Base-by-base conservation (phyloP, 2,797 vertebrate species). In the Myoxocephalus aenaeus region DNA sequence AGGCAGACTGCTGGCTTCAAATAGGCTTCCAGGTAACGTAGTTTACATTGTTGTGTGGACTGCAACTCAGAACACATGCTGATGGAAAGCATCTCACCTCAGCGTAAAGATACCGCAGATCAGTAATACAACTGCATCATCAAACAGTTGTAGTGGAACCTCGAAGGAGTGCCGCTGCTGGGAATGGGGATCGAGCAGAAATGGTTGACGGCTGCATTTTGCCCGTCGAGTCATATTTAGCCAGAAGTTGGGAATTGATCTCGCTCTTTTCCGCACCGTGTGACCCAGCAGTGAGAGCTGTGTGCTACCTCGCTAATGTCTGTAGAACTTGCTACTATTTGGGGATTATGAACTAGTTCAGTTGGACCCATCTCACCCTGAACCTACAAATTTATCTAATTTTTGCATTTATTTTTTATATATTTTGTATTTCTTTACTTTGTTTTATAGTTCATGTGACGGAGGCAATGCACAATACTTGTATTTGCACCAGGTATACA, bases 201-300 rank as follows among this genome's bases (percentile, higher is more conserved):
- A 62, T 56, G 50, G 36, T 71, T 86, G 79, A 88, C 73, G 53
- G 69, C 73, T 54, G n/a, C 40, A 6, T 87, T 84, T 66, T 50
- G 42, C 81, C 63, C 61, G 73, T 79, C 27, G 73, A 80, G 68
- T 73, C 78, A 74, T 80, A 77, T 90, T 89, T 66, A 86, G 57
- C 75, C 48, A 63, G 80, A 80, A 70, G 75, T 83, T 77, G 82
- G 77, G 80, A 84, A 36, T 80, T 73, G 90, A 90, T 90, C 63
- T 65, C 0, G 1, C 15, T 75, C 18, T 20, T 74, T 73, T 68
- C 46, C 65, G 53, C 56, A 7, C 59, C 7, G 14, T 77, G 67
- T 75, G 75, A 73, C 51, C 73, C 50, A 58, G 70, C 67, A 29
- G 77, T 73, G 42, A 58, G 44, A 67, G 51, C 69, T 62, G 58